phyloP scores from a whole-genome alignment of 2,113 vertebrate genomes.

The Antechinus flavipes region DNA sequence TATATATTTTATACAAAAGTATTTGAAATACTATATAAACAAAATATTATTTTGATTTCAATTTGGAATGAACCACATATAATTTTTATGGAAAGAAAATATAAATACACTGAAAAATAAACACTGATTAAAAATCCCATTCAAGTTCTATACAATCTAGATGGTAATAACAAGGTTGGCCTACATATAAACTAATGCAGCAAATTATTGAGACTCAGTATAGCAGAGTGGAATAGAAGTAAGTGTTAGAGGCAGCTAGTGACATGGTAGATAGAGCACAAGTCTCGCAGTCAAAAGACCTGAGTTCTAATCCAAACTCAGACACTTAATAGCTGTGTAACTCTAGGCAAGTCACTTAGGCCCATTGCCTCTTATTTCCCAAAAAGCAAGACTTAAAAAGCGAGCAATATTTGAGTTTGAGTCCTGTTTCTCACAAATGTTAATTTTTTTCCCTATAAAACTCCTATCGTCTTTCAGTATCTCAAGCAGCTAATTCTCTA shows the following conservation, averaged over 20 bases:
- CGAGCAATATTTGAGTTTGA: background rate
- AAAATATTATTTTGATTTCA: background rate
- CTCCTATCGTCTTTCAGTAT: background rate
- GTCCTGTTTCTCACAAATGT: background rate
- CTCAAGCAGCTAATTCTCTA: background rate
- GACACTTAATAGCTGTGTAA: background rate
- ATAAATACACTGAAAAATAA: background rate
- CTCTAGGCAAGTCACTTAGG: background rate
- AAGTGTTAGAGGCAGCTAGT: background rate
- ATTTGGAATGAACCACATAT: background rate
- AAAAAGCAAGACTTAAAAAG: background rate
- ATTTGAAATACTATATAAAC: background rate
- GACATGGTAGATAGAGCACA: background rate
- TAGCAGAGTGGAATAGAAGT: background rate
- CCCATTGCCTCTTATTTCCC: background rate
- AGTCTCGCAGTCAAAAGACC: background rate
- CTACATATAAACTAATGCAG: background rate
- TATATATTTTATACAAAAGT: constrained; percentile 10
- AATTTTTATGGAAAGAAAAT: background rate
- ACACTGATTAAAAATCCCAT: background rate
- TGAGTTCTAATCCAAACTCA: background rate
- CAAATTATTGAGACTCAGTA: background rate
- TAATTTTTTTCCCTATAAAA: background rate
- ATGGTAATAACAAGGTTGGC: background rate
- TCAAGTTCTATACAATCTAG: background rate